Evolutionary conservation across 1,140 invertebrate species (phyloP), one percentile per base, ranked within the genome.

Genomic region (Whitmania pigra): DNA sequence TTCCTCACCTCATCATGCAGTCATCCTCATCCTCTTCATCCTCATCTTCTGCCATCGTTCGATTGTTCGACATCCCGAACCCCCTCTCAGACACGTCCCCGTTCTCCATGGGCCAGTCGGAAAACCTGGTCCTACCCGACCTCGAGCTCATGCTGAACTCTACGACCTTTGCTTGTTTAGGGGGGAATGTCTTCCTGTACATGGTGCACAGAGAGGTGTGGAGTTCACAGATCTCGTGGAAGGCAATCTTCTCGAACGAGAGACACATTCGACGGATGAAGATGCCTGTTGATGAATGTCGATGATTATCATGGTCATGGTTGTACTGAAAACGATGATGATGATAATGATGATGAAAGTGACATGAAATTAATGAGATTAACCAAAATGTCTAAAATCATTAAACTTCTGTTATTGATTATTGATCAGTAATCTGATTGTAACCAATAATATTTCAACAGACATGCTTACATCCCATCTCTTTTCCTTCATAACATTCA

Each of bases 181-280:
- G 29, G 9, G n/a, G 20, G 15, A 70, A 29, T 5, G 69, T 29
- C 69, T 54, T 25, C 17, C 69, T 15, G 49, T 53, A 53, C 49
- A 18, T 53, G 15, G 25, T 53, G 60, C 55, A 60, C 55, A 75
- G 73, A 17, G 71, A 76, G 27, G 57, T 73, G 66, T 74, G 78
- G 0, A 83, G 67, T 63, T 77, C 76, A 11, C 70, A 79, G 63
- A 91, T 86, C 84, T 91, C 89, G 43, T 88, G 88, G 82, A 93
- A 93, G 31, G 87, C 87, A 55, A 93, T 81, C 79, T 89, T 90
- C 76, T 92, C 89, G 80, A 92, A 88, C 71, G 88, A 87, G 2
- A 92, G 81, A 71, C 89, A 86, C 78, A 92, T 88, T 77, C 90
- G 84, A 74, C 91, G 85, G 71, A 93, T 84, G 81, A 91, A 93